Evolutionary conservation across 2,797 vertebrate genomes (phyloP).

Genomic region (Chaunax sp.): DNA sequence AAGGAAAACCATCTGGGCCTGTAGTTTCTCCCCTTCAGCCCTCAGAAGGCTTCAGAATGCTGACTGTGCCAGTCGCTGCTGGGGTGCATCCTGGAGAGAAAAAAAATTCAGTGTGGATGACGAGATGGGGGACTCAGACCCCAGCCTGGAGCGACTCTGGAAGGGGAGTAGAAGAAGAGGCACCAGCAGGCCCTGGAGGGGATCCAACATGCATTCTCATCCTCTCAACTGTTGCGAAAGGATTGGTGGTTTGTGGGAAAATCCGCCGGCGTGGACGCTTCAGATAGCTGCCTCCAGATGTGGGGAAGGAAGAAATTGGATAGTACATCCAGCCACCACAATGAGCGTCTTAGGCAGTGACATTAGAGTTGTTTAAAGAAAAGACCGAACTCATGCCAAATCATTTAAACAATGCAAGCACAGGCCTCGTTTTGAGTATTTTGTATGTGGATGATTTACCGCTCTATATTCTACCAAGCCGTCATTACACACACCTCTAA

Average conservation of each 20-base stretch:
- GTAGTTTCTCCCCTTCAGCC: slow-evolving; percentile 35
- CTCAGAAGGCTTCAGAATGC: slow-evolving; percentile 48
- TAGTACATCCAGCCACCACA: slow-evolving; percentile 58
- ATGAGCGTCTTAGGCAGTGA: slow-evolving; percentile 64
- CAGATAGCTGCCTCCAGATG: slow-evolving; percentile 81
- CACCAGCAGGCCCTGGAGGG: slow-evolving; percentile 71
- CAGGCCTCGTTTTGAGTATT: slow-evolving; percentile 43
- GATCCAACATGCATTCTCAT: slow-evolving; percentile 80
- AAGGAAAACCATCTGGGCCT: slow-evolving; percentile 60
- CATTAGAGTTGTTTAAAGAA: slow-evolving; percentile 55
- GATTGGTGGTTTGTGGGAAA: slow-evolving; percentile 82
- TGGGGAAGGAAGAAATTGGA: slow-evolving; percentile 61
- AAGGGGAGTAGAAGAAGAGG: slow-evolving; percentile 63
- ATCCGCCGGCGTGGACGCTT: slow-evolving; percentile 77
- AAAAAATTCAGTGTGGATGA: slow-evolving; percentile 53
- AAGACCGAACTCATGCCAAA: slow-evolving; percentile 54
- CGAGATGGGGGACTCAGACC: slow-evolving; percentile 62
- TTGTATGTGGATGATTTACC: slow-evolving; percentile 56
- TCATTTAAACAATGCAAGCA: slow-evolving; percentile 70
- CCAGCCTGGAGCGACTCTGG: slow-evolving; percentile 57
- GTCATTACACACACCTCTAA: slow-evolving; percentile 44
- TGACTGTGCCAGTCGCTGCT: slow-evolving; percentile 54
- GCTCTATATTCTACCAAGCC: slow-evolving; percentile 26
- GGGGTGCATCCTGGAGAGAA: slow-evolving; percentile 58
- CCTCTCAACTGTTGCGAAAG: slow-evolving; percentile 82